These are phyloP conservation scores for Echinarachnius parma DNA, from an alignment of 53 echinoderm and acorn worm species.

Conservation along the genomic window DNA sequence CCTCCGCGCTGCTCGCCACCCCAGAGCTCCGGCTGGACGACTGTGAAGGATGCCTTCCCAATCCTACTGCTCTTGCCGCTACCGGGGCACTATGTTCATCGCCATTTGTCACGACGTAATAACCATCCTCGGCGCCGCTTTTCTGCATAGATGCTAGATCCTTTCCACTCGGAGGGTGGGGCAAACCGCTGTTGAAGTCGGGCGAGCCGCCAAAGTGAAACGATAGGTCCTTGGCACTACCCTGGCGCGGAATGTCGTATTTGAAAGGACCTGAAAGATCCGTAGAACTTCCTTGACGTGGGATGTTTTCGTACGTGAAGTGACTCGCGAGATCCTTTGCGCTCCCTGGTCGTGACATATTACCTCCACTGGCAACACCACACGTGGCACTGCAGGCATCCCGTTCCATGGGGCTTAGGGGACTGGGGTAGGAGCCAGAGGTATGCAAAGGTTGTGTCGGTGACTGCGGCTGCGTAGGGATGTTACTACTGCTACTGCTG, in stretches of 20 bases:
- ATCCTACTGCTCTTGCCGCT: no score
- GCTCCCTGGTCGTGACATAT: no score
- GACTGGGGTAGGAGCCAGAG: slow-evolving; percentile 15
- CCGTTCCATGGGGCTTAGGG: slow-evolving; percentile 6
- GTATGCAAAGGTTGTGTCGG: slow-evolving; percentile 10
- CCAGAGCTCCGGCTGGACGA: slow-evolving; percentile 47
- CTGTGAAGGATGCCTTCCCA: slow-evolving; percentile 31
- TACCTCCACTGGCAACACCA: no score
- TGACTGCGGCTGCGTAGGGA: slow-evolving; percentile 5
- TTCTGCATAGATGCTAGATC: slow-evolving; percentile 3
- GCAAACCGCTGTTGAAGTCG: neutral
- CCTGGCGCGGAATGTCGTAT: neutral
- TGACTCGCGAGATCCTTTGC: slow-evolving; percentile 7
- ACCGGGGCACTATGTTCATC: no score
- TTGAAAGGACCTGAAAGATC: neutral
- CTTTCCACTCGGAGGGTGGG: slow-evolving; percentile 1
- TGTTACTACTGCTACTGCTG: neutral
- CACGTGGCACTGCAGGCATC: neutral
- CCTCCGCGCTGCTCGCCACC: slow-evolving; percentile 16
- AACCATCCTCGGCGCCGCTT: neutral
- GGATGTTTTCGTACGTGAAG: slow-evolving; percentile 4
- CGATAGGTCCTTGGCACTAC: neutral
- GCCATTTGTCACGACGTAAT: neutral
- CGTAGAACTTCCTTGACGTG: slow-evolving; percentile 2
- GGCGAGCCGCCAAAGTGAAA: neutral